These are phyloP conservation scores for Solenopsis invicta DNA, from an alignment of 1,140 invertebrate genomes.

Conservation along the genomic window DNA sequence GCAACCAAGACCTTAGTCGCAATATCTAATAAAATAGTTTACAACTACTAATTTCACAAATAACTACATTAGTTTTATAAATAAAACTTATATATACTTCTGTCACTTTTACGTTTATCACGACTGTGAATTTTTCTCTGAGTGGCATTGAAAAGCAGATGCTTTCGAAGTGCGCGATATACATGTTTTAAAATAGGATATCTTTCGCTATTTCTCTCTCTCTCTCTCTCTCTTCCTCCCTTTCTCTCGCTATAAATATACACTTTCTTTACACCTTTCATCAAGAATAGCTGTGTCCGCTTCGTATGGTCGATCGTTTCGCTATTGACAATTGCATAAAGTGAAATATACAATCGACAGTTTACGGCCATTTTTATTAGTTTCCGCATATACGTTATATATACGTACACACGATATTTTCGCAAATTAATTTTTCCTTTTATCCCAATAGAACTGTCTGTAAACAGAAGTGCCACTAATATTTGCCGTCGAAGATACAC, in stretches of 20 bases:
- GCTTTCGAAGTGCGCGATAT: background rate
- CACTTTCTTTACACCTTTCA: conserved; percentile 17
- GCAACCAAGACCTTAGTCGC: no score
- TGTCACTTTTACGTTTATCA: no score
- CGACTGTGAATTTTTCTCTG: no score
- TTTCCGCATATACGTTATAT: background rate
- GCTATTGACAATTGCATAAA: conserved; percentile 1
- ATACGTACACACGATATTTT: background rate
- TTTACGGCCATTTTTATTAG: background rate
- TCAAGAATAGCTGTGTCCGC: background rate
- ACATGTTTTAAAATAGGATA: conserved; percentile 35
- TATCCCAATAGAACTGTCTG: background rate
- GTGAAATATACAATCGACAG: background rate
- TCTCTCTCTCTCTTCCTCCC: background rate
- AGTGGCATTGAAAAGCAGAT: background rate
- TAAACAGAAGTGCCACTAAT: background rate
- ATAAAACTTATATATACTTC: no score
- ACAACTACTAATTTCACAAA: no score
- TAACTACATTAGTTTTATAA: no score
- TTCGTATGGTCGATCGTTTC: background rate
- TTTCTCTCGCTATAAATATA: conserved; percentile 27
- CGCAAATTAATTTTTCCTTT: conserved; percentile 6
- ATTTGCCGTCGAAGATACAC: background rate
- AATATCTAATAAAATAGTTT: no score
- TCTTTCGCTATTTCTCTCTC: background rate